Evolutionary conservation across 2,113 vertebrate species (phyloP).

Genomic region (Vidua macroura): DNA sequence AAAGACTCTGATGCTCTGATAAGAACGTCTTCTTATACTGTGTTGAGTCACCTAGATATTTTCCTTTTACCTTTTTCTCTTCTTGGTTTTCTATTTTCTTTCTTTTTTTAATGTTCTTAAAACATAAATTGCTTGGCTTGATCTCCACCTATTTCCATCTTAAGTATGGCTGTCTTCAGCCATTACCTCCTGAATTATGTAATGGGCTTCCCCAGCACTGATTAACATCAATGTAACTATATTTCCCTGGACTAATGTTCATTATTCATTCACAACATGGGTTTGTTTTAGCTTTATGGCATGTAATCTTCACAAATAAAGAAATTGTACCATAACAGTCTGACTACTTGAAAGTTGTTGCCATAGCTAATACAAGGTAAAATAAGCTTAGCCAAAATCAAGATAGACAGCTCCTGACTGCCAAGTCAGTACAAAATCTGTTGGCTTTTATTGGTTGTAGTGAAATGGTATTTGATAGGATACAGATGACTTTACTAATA

Average conservation of each 20-base stretch:
- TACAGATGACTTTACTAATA: neutral
- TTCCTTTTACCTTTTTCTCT: neutral
- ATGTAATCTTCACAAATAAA: neutral
- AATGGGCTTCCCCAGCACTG: neutral
- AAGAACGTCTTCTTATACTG: neutral
- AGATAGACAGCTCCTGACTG: neutral
- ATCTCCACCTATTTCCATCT: neutral
- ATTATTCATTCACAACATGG: neutral
- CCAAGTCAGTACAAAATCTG: neutral
- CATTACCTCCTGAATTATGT: neutral
- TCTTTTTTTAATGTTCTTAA: neutral
- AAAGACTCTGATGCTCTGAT: neutral
- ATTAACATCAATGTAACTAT: neutral
- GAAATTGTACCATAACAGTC: neutral
- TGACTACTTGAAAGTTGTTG: neutral
- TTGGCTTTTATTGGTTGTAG: neutral
- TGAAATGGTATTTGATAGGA: neutral
- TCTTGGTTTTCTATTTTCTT: neutral
- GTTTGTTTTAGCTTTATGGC: neutral
- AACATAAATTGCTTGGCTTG: neutral
- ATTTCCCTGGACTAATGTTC: neutral
- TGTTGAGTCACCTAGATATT: neutral
- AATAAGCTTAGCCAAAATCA: neutral
- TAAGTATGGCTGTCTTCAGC: neutral
- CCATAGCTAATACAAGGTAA: neutral